Evolutionary conservation across 2,113 vertebrate genomes (phyloP).

Genomic region (Alaudala cheleensis): DNA sequence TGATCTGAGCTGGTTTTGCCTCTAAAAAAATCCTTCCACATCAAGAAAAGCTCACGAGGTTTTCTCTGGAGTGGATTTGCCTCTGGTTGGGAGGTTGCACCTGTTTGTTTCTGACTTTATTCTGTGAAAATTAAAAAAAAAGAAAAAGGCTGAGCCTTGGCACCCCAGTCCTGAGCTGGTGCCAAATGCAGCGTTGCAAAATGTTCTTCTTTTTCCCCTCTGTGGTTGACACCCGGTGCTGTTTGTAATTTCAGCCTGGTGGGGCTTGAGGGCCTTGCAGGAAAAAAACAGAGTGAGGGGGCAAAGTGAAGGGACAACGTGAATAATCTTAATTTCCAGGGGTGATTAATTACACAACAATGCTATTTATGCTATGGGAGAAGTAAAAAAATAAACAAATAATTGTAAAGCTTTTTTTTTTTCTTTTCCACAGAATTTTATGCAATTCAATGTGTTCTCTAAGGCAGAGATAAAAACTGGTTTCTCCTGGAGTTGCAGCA

Average conservation of each 20-base stretch:
- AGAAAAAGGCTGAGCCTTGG: not conserved
- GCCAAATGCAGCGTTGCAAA: slow-evolving; percentile 23
- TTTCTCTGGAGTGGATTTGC: not conserved
- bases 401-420: not conserved
- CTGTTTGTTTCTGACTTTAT: slow-evolving; percentile 1
- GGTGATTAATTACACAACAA: not conserved
- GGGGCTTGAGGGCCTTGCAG: not conserved
- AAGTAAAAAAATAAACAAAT: not conserved
- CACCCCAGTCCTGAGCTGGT: not conserved
- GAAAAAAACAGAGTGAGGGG: not conserved
- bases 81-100: not conserved
- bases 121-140: not conserved
- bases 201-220: not conserved
- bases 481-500: not conserved
- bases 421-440: not conserved
- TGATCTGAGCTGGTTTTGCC: not conserved
- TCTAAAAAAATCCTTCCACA: not conserved
- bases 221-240: slow-evolving; percentile 33
- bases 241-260: not conserved
- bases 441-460: not conserved
- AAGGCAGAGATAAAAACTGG: not conserved
- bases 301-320: not conserved
- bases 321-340: not conserved
- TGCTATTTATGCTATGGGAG: not conserved
- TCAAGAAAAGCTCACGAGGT: not conserved